These are phyloP conservation scores for Prosopocoilus inquinatus DNA, from an alignment of 2,888 invertebrate genomes.

Conservation along the genomic window DNA sequence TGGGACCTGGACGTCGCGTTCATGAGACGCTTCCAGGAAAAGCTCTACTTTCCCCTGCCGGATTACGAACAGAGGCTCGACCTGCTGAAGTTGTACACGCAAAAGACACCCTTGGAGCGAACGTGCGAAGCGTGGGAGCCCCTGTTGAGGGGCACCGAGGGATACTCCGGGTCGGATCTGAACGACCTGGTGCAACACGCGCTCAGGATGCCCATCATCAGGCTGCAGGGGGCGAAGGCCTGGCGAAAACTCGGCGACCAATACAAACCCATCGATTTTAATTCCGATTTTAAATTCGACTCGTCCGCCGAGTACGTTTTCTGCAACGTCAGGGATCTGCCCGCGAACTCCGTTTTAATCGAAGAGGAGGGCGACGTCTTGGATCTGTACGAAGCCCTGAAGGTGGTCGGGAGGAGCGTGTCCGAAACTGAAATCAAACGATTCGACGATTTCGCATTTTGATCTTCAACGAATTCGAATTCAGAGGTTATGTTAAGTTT, in stretches of 20 bases:
- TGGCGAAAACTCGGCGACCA: slow-evolving; percentile 43
- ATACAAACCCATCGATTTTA: slow-evolving; percentile 31
- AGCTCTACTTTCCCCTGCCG: slow-evolving; percentile 57
- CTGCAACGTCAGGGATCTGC: slow-evolving; percentile 34
- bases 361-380: slow-evolving; percentile 31
- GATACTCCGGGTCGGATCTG: slow-evolving; percentile 59
- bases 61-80: slow-evolving; percentile 36
- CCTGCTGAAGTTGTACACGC: slow-evolving; percentile 38
- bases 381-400: slow-evolving; percentile 40
- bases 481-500: no score
- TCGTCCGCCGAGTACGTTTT: background rate
- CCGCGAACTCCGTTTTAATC: slow-evolving; percentile 37
- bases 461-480: no score
- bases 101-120: slow-evolving; percentile 31
- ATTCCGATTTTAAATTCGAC: background rate
- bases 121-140: slow-evolving; percentile 42
- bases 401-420: slow-evolving; percentile 37
- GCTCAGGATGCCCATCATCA: slow-evolving; percentile 51
- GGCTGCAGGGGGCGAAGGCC: slow-evolving; percentile 47
- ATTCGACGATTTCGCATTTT: slow-evolving; percentile 32
- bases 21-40: slow-evolving; percentile 56
- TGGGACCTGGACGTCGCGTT: slow-evolving; percentile 63
- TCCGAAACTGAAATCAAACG: slow-evolving; percentile 33
- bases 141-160: slow-evolving; percentile 51
- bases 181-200: slow-evolving; percentile 50